Evolutionary conservation across 2,888 invertebrate genomes (phyloP).

Genomic region (Chaetogeoica ovagalla): DNA sequence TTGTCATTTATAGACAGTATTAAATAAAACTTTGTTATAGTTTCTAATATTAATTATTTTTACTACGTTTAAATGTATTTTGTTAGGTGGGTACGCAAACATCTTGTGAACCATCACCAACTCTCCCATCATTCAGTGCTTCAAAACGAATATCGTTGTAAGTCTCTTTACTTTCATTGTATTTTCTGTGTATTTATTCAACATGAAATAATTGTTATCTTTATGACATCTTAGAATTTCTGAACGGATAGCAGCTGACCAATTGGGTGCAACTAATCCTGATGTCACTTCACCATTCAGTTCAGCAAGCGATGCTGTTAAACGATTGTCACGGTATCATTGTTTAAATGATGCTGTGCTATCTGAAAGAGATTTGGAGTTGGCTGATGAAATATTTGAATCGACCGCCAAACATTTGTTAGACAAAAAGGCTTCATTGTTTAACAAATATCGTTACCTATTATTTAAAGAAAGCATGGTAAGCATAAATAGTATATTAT

Average conservation of each 20-base stretch:
- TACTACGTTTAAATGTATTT: constrained; percentile 32
- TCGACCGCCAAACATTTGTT: constrained; percentile 70
- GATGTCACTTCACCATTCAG: constrained; percentile 74
- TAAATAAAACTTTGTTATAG: no score
- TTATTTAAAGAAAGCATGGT: constrained; percentile 80
- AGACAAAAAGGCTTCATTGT: constrained; percentile 71
- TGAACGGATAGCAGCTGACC: constrained; percentile 74
- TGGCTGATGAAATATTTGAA: constrained; percentile 73
- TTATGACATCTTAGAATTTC: constrained; percentile 66
- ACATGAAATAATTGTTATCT: not conserved
- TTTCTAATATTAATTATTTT: not conserved
- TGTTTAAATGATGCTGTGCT: constrained; percentile 72
- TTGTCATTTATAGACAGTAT: no score
- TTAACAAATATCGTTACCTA: constrained; percentile 73
- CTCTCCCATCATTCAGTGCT: constrained; percentile 54
- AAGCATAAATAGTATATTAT: constrained; percentile 57
- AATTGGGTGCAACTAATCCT: constrained; percentile 73
- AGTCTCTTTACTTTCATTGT: constrained; percentile 19
- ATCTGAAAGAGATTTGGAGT: constrained; percentile 67
- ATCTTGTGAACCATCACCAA: constrained; percentile 54
- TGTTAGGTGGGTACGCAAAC: constrained; percentile 57
- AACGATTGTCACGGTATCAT: constrained; percentile 75
- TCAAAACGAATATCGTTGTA: constrained; percentile 54
- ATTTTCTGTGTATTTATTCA: not conserved
- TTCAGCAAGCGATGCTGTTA: constrained; percentile 74